phyloP scores from a whole-genome alignment of 2,888 invertebrate species.

The Caenorhabditis becei region DNA sequence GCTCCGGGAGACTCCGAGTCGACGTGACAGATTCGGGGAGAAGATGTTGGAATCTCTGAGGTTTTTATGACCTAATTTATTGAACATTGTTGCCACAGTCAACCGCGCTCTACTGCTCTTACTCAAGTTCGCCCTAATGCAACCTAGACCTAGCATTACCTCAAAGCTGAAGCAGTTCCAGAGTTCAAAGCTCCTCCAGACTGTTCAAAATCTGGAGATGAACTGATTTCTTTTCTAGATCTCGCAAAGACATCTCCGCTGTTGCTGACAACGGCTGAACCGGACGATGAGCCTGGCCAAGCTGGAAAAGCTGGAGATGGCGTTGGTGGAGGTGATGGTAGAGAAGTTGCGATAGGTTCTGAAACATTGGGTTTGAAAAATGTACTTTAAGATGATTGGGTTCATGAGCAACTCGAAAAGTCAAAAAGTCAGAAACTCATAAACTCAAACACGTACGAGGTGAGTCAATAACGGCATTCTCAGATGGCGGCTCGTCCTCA shows the following conservation, averaged over 20 bases:
- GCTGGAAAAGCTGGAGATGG: no score
- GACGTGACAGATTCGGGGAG: slow-evolving; percentile 22
- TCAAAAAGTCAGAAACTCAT: background rate
- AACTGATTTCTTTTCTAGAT: slow-evolving; percentile 48
- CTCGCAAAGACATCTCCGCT: slow-evolving; percentile 37
- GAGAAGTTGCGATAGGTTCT: slow-evolving; percentile 27
- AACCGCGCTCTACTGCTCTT: background rate
- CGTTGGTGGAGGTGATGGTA: slow-evolving; percentile 12
- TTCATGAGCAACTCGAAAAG: background rate
- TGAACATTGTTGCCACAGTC: no score
- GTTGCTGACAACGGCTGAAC: slow-evolving; percentile 29
- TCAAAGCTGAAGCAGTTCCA: slow-evolving; percentile 23
- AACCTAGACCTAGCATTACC: slow-evolving; percentile 3
- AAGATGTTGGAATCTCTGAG: slow-evolving; percentile 38
- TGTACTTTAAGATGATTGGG: no score
- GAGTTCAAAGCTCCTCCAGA: slow-evolving; percentile 17
- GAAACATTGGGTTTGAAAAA: no score
- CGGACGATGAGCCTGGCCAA: no score
- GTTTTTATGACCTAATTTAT: background rate
- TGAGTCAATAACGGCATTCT: slow-evolving; percentile 51
- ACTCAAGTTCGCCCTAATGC: no score
- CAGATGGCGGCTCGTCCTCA: slow-evolving; percentile 56
- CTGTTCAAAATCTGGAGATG: slow-evolving; percentile 16
- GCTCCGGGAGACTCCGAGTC: slow-evolving; percentile 34
- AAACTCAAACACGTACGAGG: slow-evolving; percentile 26